phyloP scores from a whole-genome alignment of 2,113 vertebrate genomes.

The Hippocampus zosterae region DNA sequence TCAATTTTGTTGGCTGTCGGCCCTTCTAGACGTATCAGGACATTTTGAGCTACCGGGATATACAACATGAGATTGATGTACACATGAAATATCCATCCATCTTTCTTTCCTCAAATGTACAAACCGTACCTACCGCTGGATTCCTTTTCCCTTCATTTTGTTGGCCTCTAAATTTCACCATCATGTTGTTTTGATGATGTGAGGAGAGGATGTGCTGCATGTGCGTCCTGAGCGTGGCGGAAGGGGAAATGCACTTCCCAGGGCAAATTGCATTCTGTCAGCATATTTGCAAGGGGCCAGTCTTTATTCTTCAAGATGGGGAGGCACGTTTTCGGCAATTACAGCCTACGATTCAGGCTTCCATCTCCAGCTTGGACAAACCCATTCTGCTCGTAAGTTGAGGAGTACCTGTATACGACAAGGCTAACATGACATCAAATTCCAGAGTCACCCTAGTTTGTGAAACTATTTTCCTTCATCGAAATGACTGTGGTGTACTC shows the following conservation, averaged over 20 bases:
- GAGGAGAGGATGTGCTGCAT: constrained; percentile 1
- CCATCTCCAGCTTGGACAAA: constrained; percentile 18
- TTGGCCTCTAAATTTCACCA: constrained; percentile 36
- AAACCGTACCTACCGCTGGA: neutral
- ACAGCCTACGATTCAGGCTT: constrained; percentile 34
- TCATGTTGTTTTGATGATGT: constrained; percentile 26
- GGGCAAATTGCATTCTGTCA: constrained; percentile 71
- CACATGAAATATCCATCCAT: constrained; percentile 33
- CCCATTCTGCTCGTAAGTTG: no score
- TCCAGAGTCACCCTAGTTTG: no score
- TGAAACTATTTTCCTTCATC: no score
- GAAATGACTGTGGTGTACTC: neutral
- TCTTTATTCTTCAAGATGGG: constrained; percentile 59
- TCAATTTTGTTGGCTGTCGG: constrained; percentile 64
- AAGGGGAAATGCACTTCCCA: constrained; percentile 41
- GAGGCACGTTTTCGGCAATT: constrained; percentile 53
- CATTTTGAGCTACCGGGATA: constrained; percentile 40
- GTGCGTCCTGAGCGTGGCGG: constrained; percentile 18
- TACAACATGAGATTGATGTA: constrained; percentile 54
- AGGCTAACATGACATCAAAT: no score
- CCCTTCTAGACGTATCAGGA: constrained; percentile 38
- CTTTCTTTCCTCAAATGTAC: neutral
- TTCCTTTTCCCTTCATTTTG: constrained; percentile 37
- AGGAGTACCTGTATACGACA: no score
- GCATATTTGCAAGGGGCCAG: constrained; percentile 64